Percentiles rank a stretch among this genome's conserved stretches.
These are phyloP conservation scores for Asobara japonica DNA, from an alignment of 1,140 invertebrate species.

Conservation along the genomic window DNA sequence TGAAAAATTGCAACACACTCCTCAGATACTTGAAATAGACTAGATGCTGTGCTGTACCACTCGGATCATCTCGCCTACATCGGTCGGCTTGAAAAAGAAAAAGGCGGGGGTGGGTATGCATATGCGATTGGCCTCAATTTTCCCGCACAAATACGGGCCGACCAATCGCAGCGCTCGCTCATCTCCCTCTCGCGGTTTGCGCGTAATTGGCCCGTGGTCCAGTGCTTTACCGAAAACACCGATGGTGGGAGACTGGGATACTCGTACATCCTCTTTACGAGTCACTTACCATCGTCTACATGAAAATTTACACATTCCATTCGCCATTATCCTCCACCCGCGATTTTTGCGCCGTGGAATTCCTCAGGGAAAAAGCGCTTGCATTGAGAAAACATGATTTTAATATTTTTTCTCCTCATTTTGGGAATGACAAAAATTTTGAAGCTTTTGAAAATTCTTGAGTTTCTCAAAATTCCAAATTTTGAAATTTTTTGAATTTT, in stretches of 20 bases:
- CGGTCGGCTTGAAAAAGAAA: conserved; percentile 31
- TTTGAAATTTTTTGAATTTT: too few relatives aligned
- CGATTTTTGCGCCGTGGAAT: not conserved
- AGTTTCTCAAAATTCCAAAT: too few relatives aligned
- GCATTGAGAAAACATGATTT: too few relatives aligned
- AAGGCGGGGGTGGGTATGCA: conserved; percentile 32
- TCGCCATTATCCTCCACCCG: not conserved
- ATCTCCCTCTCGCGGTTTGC: conserved; percentile 19
- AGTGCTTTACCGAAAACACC: conserved; percentile 16
- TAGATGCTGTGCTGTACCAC: not conserved
- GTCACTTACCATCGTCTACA: not conserved
- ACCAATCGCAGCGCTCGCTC: conserved; percentile 43
- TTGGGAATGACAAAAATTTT: too few relatives aligned
- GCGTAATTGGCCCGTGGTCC: conserved; percentile 48
- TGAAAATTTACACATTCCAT: conserved; percentile 1
- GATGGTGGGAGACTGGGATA: not conserved
- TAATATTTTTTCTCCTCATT: too few relatives aligned
- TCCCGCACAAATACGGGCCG: conserved; percentile 53
- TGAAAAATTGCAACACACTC: not conserved
- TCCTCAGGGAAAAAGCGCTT: not conserved
- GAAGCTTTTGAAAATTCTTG: too few relatives aligned
- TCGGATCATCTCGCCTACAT: conserved; percentile 45
- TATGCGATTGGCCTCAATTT: conserved; percentile 48
- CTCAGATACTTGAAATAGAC: not conserved
- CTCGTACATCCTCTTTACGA: not conserved